phyloP scores from a whole-genome alignment of 2,797 vertebrate genomes.

The Dipus sagitta region DNA sequence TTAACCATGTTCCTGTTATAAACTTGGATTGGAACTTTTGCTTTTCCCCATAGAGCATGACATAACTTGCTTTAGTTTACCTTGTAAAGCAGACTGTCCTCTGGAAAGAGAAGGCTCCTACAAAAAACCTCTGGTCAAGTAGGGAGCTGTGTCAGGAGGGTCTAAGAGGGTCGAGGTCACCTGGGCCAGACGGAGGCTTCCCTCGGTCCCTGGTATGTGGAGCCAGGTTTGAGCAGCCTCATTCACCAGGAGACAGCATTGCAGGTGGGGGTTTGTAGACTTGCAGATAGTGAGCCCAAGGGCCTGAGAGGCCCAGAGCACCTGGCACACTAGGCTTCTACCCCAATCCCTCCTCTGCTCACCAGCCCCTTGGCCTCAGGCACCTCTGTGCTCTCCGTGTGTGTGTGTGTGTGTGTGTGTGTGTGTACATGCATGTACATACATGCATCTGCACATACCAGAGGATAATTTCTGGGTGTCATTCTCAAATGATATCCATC shows the following conservation, averaged over 20 bases:
- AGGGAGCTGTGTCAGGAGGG: background rate
- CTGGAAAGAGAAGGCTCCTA: background rate
- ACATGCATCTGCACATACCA: too few species aligned
- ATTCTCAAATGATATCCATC: too few species aligned
- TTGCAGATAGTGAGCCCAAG: background rate
- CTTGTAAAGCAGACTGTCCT: background rate
- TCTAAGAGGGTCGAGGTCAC: background rate
- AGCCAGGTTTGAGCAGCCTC: background rate
- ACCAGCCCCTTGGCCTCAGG: background rate
- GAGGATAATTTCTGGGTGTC: too few species aligned
- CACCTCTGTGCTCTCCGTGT: background rate
- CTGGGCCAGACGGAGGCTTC: background rate
- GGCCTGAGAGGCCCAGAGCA: background rate
- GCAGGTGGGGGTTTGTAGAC: background rate
- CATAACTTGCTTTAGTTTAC: background rate
- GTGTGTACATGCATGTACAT: too few species aligned
- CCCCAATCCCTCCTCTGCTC: fast-evolving
- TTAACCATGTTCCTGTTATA: background rate
- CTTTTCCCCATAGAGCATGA: slow-evolving; percentile 8
- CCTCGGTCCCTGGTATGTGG: fast-evolving
- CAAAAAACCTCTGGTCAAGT: background rate
- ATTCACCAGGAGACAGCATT: background rate
- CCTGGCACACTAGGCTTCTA: fast-evolving
- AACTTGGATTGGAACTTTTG: background rate
- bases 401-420: too few species aligned